Percentiles rank a stretch among this genome's conserved stretches.
These are phyloP conservation scores for Diorhabda sublineata DNA, from an alignment of 1,140 invertebrate genomes.

Conservation along the genomic window DNA sequence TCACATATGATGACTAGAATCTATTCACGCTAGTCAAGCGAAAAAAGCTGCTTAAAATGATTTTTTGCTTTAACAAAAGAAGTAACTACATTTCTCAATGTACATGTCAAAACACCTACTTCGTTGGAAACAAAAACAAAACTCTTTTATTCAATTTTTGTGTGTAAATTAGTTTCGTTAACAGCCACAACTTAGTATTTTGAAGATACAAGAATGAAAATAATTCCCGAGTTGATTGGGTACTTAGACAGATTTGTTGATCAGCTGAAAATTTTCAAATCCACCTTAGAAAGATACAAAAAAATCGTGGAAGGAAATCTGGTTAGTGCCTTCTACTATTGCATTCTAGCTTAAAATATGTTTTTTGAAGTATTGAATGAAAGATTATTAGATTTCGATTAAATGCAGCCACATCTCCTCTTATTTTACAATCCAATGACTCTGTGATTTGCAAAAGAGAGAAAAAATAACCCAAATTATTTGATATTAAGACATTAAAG, in stretches of 20 bases:
- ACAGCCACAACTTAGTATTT: too few species aligned
- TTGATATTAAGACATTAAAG: too few species aligned
- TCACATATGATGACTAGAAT: neutral
- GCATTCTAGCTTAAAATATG: too few species aligned
- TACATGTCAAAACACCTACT: neutral
- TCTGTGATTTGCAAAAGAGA: neutral
- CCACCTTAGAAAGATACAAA: neutral
- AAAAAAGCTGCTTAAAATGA: neutral
- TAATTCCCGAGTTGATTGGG: too few species aligned
- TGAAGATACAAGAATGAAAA: too few species aligned
- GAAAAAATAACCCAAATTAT: neutral
- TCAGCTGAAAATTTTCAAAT: too few species aligned
- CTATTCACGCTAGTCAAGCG: neutral
- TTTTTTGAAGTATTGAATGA: too few species aligned
- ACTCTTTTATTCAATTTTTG: too few species aligned
- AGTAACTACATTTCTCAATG: neutral
- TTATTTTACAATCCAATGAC: neutral
- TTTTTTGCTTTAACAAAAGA: neutral
- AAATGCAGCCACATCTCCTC: neutral
- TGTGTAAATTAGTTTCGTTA: too few species aligned
- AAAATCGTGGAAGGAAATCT: neutral
- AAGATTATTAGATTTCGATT: neutral
- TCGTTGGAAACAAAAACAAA: too few species aligned
- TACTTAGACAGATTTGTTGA: too few species aligned
- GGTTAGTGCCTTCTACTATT: neutral